These are phyloP conservation scores for Oceanodroma leucorhoa DNA, from an alignment of 2,797 vertebrate species.

Conservation along the genomic window DNA sequence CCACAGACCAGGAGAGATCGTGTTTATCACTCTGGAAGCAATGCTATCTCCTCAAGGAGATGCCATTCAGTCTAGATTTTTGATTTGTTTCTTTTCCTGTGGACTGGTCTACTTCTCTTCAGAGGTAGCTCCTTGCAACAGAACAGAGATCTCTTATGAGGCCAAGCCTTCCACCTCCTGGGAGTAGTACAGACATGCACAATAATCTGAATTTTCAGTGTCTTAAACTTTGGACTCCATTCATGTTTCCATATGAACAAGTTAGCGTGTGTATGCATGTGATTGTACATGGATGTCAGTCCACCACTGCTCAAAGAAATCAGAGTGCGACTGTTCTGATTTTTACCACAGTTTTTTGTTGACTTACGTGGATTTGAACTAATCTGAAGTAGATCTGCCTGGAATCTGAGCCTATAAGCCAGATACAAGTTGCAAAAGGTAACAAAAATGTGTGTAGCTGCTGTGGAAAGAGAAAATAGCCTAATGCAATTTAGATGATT, in stretches of 20 bases:
- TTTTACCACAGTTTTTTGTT: not conserved
- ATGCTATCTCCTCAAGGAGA: not conserved
- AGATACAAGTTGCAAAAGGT: not conserved
- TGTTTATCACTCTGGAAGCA: not conserved
- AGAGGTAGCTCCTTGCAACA: not conserved
- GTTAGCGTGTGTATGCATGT: rapidly evolving
- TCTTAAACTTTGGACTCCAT: not conserved
- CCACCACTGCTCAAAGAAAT: not conserved
- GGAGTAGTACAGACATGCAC: not conserved
- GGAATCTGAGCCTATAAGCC: not conserved
- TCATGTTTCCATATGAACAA: not conserved
- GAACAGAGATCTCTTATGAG: not conserved
- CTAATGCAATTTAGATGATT: not conserved
- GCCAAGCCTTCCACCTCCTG: not conserved
- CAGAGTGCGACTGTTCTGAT: not conserved
- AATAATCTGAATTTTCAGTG: not conserved
- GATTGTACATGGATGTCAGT: not conserved
- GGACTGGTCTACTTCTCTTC: not conserved
- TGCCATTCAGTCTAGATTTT: not conserved
- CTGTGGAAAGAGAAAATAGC: not conserved
- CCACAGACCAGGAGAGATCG: not conserved
- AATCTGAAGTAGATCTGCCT: not conserved
- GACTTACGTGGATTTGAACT: not conserved
- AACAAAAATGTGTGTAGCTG: not conserved
- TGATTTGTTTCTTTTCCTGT: not conserved